Base-by-base conservation (phyloP, 2,888 invertebrate species). In the Hemaris fuciformis region DNA sequence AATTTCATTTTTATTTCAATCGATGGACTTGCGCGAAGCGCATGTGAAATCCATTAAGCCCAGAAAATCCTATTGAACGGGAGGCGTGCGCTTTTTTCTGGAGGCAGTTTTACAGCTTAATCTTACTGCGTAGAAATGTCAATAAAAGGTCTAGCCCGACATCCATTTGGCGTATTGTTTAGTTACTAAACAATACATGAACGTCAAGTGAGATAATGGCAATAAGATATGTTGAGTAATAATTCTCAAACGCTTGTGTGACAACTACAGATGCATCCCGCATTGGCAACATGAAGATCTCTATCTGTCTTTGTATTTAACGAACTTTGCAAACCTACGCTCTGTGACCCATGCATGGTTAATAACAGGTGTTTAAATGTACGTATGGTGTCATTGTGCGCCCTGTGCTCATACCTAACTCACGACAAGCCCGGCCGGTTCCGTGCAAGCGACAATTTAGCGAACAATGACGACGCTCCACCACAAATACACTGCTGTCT, bases 321-420 rank as follows among this genome's bases (percentile, higher is more conserved):
- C 85, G 84, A 88, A 84, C 81, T 81, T 78, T 77, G 80, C 77
- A 80, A 85, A 84, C 79, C 79, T 84, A 84, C 80, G 78, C 80
- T 83, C 75, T 83, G 84, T 89, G 89, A 89, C 87, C 87, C 85
- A 83, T 83, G 85, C 84, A 87, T 87, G 84, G 87, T 88, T 91
- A 90, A 90, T 91, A 91, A 90, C 90, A 91, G 91, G 91, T 91
- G 91, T 91, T 90, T 87, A 85, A 88, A 89, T 89, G 88, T 90
- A 89, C 86, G 88, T 88, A 85, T 81, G 81, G 74, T 88, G 87
- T 88, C 84, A 89, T 87, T 88, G 88, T 90, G 86, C 85, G 84
- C 77, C 71, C 80, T 80, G 77, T 79, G 80, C 83, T 83, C 77
- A 80, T 90, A 88, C 88, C 88, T 88, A 88, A 81, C 88, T 88